Evolutionary conservation across 2,113 vertebrate species (phyloP).

Genomic region (Corvus hawaiiensis): DNA sequence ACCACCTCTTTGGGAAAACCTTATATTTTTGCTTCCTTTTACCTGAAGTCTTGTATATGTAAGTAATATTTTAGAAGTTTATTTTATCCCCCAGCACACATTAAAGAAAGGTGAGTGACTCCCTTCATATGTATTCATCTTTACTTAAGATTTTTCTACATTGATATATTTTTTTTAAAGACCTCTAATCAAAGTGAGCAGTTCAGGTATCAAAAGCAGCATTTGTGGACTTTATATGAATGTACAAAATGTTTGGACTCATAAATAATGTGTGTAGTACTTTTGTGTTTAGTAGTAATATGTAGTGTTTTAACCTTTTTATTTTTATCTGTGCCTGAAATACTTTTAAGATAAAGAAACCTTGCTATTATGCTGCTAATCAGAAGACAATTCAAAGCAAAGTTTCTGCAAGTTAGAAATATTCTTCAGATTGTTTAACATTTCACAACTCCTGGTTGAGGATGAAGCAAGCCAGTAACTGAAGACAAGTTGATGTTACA

Average conservation of each 20-base stretch:
- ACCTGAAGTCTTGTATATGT: not conserved
- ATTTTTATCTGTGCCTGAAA: not conserved
- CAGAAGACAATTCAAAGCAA: not conserved
- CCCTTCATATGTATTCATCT: not conserved
- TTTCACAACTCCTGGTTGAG: slow-evolving; percentile 1
- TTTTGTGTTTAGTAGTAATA: not conserved
- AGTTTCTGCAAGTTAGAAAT: not conserved
- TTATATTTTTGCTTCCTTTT: not conserved
- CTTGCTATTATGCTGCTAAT: not conserved
- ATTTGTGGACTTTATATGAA: not conserved
- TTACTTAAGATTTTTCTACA: not conserved
- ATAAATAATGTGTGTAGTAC: not conserved
- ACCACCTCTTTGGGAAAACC: not conserved
- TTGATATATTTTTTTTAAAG: not conserved
- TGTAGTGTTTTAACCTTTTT: not conserved
- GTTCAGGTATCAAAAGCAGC: not conserved
- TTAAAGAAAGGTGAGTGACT: not conserved
- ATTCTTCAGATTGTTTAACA: slow-evolving; percentile 2
- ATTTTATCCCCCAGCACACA: not conserved
- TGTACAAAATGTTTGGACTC: not conserved
- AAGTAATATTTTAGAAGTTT: not conserved
- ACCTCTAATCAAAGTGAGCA: not conserved
- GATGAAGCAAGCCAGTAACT: not conserved
- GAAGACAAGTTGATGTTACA: slow-evolving; percentile 32
- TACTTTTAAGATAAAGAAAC: not conserved